phyloP scores from a whole-genome alignment of 1,140 invertebrate species.

The Danaus melanippus region DNA sequence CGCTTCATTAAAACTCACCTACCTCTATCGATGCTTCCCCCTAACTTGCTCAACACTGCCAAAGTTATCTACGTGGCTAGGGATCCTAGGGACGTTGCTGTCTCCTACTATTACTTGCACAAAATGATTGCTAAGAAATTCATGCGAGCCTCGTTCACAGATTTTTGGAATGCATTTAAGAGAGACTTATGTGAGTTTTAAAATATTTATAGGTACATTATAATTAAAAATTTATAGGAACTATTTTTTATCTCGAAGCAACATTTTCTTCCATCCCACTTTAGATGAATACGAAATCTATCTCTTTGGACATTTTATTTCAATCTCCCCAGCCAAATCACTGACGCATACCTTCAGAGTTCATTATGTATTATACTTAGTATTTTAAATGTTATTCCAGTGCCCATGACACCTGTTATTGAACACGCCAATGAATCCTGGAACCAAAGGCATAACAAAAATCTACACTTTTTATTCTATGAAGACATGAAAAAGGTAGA shows the following conservation, averaged over 20 bases:
- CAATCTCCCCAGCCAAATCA: no score
- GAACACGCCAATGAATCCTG: conserved; percentile 82
- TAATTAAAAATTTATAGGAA: no score
- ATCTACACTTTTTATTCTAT: conserved; percentile 78
- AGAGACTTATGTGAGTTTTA: conserved; percentile 76
- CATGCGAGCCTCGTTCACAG: conserved; percentile 78
- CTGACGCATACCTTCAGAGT: no score
- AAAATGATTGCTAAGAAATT: conserved; percentile 74
- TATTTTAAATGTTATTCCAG: conserved; percentile 43
- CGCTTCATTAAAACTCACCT: conserved; percentile 49
- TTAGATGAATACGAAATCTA: no score
- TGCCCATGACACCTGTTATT: conserved; percentile 80
- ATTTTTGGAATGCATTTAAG: conserved; percentile 83
- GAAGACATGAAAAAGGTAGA: conserved; percentile 74
- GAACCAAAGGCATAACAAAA: conserved; percentile 56
- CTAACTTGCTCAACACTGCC: conserved; percentile 35
- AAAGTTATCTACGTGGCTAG: conserved; percentile 80
- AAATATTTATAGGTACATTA: no score
- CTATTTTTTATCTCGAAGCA: not conserved
- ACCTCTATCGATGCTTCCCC: conserved; percentile 43
- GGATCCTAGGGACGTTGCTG: conserved; percentile 88
- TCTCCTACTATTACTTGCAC: conserved; percentile 87
- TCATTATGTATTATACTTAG: no score
- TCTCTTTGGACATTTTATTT: no score
- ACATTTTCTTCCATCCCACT: no score